Conservation (phyloP, 2,888 invertebrate species). For the Kuschelorhynchus macadamiae region DNA sequence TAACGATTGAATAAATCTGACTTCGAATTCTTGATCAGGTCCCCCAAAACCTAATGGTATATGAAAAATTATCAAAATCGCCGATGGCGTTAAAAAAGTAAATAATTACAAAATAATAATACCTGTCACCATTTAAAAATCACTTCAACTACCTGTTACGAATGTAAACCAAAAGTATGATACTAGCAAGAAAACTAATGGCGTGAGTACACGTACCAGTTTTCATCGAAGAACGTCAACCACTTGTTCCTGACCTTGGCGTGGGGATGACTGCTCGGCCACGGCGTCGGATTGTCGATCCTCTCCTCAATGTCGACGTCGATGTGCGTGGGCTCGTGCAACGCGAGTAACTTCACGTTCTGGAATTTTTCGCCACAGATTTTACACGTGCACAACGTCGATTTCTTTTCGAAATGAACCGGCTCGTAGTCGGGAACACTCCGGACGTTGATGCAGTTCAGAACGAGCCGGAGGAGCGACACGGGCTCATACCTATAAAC, state of each 20-base stretch:
- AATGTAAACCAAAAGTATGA: too few species aligned
- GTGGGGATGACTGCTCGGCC: constrained; percentile 59
- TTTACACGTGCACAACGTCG: constrained; percentile 60
- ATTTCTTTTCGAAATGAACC: constrained; percentile 51
- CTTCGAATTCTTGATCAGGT: too few species aligned
- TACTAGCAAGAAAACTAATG: too few species aligned
- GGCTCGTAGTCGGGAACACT: constrained; percentile 61
- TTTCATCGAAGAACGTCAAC: constrained; percentile 59
- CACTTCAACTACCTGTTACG: too few species aligned
- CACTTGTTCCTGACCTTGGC: constrained; percentile 64
- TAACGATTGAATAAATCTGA: too few species aligned
- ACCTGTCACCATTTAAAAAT: too few species aligned
- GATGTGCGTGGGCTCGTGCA: constrained; percentile 65
- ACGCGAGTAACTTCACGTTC: constrained; percentile 61
- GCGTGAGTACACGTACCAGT: constrained; percentile 20
- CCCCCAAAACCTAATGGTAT: too few species aligned
- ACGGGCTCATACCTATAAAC: constrained; percentile 61
- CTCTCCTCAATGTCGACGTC: constrained; percentile 63
- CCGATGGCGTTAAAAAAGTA: too few species aligned
- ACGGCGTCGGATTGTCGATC: constrained; percentile 62
- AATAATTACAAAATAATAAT: too few species aligned
- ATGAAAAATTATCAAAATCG: too few species aligned
- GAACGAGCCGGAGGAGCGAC: constrained; percentile 59
- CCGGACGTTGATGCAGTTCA: constrained; percentile 63
- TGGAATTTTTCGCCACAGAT: constrained; percentile 62